Base-by-base conservation (phyloP, 2,113 vertebrate species). In the Mungos mungo region DNA sequence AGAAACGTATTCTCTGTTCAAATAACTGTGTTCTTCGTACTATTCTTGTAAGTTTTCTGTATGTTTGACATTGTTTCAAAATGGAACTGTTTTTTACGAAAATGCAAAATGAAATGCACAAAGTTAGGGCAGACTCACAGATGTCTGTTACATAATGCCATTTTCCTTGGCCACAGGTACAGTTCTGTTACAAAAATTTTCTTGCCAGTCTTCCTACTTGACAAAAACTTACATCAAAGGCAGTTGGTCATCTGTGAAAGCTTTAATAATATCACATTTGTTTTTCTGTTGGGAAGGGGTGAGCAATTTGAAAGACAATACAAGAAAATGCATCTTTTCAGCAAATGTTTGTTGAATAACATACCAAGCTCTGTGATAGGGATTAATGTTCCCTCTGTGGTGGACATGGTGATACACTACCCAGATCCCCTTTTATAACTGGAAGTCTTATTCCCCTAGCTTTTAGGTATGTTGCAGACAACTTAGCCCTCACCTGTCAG, bases 41-140 rank as follows among this genome's bases (percentile, higher is more conserved):
- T 38, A 7, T 47, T 69, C 88, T 71, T 80, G n/a, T 41, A 76
- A 33, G 77, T 87, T 80, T 84, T 57, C 69, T 88, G 3, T 54
- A 29, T 65, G 8, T 50, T 93, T 79, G 63, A 84, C 69, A 90
- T 35, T 52, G 82, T 69, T 95, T 96, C 63, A 80, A 79, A 93
- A 80, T 63, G 38, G 69, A 90, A 79, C 65, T 52, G 4, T 0
- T 66, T 88, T 57, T 79, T 38, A 47, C 8, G 91, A 95, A 97
- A 93, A 92, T 74, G 27, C 27, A 74, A 89, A 96, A 74, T 29
- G 41, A 66, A 81, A 57, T 7, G 14, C n/a, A 47, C n/a, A 85
- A 77, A 92, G 65, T 92, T 81, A 88, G 2, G 85, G 65, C 7
- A 35, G 82, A 95, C 23, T 86, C 27, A 74, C 38, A 79, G 69